These are phyloP conservation scores for Nasua narica DNA, from an alignment of 2,797 vertebrate species.

Conservation along the genomic window DNA sequence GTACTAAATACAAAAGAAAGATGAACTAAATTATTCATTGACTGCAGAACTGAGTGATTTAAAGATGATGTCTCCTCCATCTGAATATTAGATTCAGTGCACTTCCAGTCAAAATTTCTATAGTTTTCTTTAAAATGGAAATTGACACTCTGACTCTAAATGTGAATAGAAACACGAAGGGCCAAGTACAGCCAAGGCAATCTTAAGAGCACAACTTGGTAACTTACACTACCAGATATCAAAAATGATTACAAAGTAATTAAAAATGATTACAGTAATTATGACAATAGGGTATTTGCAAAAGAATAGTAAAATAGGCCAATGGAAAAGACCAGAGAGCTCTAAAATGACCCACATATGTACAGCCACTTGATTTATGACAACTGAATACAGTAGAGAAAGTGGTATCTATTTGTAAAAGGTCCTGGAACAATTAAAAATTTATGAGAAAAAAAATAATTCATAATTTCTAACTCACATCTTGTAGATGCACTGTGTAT, in stretches of 20 bases:
- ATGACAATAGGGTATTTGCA: neutral
- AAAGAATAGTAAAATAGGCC: neutral
- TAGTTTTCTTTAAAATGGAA: neutral
- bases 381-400: neutral
- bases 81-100: neutral
- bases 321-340: neutral
- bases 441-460: neutral
- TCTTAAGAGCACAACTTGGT: neutral
- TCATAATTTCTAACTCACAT: neutral
- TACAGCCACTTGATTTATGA: neutral
- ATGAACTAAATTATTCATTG: neutral
- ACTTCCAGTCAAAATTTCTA: neutral
- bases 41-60: neutral
- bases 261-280: neutral
- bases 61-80: neutral
- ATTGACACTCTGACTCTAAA: neutral
- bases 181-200: neutral
- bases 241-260: neutral
- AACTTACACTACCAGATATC: neutral
- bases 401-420: neutral
- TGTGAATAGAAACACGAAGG: neutral
- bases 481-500: neutral
- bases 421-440: neutral
- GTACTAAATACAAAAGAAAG: neutral
- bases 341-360: neutral